Percentiles rank a stretch among this genome's conserved stretches.
phyloP scores from a whole-genome alignment of 2,797 vertebrate genomes.

The Tapera naevia region DNA sequence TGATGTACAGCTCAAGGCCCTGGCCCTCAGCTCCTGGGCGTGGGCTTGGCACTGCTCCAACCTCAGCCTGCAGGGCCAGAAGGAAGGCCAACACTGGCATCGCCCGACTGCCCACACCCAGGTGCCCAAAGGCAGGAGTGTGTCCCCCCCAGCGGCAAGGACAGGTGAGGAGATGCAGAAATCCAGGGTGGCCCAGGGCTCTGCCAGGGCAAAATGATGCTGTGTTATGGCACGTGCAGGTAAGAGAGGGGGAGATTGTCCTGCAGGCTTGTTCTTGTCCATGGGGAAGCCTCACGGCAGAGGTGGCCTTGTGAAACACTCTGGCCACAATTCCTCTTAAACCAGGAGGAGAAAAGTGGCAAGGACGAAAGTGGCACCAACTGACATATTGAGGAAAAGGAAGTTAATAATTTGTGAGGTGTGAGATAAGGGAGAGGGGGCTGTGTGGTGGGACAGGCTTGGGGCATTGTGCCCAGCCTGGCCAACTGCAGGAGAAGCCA shows the following conservation, averaged over 20 bases:
- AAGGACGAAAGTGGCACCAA: neutral
- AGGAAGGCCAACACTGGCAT: neutral
- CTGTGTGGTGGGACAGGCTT: neutral
- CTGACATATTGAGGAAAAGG: neutral
- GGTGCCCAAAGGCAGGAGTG: neutral
- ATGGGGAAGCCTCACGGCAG: neutral
- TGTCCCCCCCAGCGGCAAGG: neutral
- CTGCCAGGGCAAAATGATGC: neutral
- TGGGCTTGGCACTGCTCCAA: neutral
- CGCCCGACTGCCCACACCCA: neutral
- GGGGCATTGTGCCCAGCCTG: neutral
- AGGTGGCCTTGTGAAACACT: neutral
- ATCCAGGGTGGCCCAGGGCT: accelerated
- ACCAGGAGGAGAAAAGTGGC: neutral
- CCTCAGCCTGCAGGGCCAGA: neutral
- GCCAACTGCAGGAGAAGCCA: neutral
- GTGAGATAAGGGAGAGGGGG: neutral
- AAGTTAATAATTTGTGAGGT: neutral
- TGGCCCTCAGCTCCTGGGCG: accelerated
- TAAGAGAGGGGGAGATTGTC: neutral
- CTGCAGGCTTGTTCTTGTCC: neutral
- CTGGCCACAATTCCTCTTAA: accelerated
- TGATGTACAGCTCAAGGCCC: neutral
- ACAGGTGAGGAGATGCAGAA: neutral
- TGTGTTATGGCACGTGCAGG: accelerated